Conservation (phyloP, 2,797 vertebrate species). For the Momotus momota region DNA sequence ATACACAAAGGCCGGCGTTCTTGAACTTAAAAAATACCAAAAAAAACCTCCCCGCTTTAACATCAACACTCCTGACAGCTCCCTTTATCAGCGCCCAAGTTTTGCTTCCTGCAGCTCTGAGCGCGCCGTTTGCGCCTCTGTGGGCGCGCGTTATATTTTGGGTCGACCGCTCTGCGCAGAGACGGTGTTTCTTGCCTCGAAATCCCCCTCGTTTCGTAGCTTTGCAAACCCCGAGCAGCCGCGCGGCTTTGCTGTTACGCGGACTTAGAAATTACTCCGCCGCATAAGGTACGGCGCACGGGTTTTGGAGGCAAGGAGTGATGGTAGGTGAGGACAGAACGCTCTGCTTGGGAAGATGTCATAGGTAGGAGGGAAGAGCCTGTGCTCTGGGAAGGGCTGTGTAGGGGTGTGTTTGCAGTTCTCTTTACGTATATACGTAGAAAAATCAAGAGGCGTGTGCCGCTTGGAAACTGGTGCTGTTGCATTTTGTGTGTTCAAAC, state of each 20-base stretch:
- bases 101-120: slow-evolving; percentile 40
- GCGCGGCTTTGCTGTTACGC: neutral
- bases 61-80: slow-evolving; percentile 59
- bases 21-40: neutral
- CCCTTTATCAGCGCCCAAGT: neutral
- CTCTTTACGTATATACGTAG: rapidly evolving
- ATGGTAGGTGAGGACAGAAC: neutral
- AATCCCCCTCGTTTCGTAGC: neutral
- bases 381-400: neutral
- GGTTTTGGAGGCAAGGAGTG: neutral
- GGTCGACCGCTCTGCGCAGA: neutral
- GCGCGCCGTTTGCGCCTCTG: neutral
- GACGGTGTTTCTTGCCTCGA: neutral
- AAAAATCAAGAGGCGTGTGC: neutral
- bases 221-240: slow-evolving; percentile 29
- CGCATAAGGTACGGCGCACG: neutral
- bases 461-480: neutral
- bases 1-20: neutral
- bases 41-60: neutral
- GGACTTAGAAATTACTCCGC: neutral
- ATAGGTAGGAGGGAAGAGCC: neutral
- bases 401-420: neutral
- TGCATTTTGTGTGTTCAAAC: neutral
- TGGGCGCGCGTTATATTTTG: neutral
- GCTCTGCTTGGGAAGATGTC: neutral